Evolutionary conservation across 2,113 vertebrate species (phyloP).

Genomic region (Thalassarche chlororhynchos): DNA sequence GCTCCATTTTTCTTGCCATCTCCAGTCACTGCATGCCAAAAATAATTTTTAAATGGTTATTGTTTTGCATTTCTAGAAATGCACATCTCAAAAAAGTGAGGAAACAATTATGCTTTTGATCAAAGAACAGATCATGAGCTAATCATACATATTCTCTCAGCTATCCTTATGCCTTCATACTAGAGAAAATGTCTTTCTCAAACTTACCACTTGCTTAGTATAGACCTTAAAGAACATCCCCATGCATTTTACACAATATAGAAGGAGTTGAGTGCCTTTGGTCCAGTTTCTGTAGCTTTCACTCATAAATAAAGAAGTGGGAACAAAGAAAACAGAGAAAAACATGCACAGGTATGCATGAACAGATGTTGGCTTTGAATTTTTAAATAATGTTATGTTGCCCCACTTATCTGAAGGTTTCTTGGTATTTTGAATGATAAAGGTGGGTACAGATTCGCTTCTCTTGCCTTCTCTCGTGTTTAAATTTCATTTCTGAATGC

Average conservation of each 20-base stretch:
- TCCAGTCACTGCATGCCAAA: neutral
- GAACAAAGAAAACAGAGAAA: neutral
- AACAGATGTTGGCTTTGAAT: neutral
- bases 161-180: neutral
- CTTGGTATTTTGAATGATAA: neutral
- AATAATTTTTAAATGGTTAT: neutral
- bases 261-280: neutral
- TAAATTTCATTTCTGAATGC: neutral
- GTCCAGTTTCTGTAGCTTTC: neutral
- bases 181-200: neutral
- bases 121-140: neutral
- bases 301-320: neutral
- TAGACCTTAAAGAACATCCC: neutral
- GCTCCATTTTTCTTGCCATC: neutral
- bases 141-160: neutral
- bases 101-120: neutral
- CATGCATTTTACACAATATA: neutral
- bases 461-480: neutral
- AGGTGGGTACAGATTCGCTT: neutral
- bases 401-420: neutral
- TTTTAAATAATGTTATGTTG: neutral
- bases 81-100: neutral
- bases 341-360: neutral
- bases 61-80: constrained; percentile 4
- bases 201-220: neutral